Evolutionary conservation across 2,797 vertebrate species (phyloP).

Genomic region (Avahi laniger): DNA sequence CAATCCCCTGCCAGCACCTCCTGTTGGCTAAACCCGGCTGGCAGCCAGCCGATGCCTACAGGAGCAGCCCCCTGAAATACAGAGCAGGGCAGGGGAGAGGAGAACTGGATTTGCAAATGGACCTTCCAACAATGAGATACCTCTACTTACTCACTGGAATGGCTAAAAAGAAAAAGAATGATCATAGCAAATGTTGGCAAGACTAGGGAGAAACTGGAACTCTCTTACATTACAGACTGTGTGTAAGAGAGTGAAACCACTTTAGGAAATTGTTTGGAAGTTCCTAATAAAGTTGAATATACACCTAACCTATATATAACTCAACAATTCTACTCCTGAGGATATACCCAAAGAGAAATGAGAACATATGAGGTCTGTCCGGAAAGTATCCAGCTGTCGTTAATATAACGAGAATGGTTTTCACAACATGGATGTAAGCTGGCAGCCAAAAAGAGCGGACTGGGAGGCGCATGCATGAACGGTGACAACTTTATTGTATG

Average conservation of each 20-base stretch:
- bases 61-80: not conserved
- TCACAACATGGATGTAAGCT: rapidly evolving
- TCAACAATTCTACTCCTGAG: not conserved
- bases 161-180: not conserved
- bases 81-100: not conserved
- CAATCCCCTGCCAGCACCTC: not conserved
- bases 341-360: not conserved
- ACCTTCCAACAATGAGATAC: not conserved
- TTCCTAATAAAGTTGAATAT: not conserved
- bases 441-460: no score
- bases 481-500: no score
- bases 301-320: not conserved
- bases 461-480: rapidly evolving
- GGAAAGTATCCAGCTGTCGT: no score
- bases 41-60: not conserved
- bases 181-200: not conserved
- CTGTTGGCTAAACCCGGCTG: not conserved
- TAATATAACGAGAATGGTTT: no score
- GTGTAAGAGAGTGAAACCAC: not conserved
- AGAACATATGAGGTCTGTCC: not conserved
- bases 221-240: not conserved
- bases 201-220: not conserved
- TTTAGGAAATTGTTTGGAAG: not conserved
- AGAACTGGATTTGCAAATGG: not conserved
- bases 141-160: not conserved